These are phyloP conservation scores for Semnornis frantzii DNA, from an alignment of 2,113 vertebrate genomes.

Conservation along the genomic window DNA sequence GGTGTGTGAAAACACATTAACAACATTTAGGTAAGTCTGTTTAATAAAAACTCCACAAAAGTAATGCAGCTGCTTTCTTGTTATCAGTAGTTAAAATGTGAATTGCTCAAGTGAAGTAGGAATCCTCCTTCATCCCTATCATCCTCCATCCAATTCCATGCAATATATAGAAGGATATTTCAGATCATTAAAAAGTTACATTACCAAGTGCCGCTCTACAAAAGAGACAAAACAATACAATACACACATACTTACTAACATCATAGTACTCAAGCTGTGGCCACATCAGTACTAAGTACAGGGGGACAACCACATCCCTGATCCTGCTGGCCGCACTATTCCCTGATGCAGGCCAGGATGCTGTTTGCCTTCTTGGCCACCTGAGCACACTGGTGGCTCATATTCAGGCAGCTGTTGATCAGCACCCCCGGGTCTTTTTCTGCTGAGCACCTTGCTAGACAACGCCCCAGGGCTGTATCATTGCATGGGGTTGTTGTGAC, in stretches of 20 bases:
- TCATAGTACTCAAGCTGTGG: too few relatives aligned
- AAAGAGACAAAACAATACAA: not conserved
- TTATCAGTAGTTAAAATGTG: not conserved
- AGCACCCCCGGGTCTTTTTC: too few relatives aligned
- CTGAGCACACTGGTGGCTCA: too few relatives aligned
- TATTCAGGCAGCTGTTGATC: too few relatives aligned
- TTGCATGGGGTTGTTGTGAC: too few relatives aligned
- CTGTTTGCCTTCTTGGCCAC: too few relatives aligned
- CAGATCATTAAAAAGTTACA: not conserved
- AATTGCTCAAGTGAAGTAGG: not conserved
- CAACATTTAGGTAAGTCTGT: not conserved
- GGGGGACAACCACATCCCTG: too few relatives aligned
- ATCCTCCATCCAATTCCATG: not conserved
- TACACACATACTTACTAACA: not conserved
- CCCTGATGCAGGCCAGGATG: too few relatives aligned
- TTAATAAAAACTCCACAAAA: not conserved
- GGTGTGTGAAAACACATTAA: not conserved
- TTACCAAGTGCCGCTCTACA: not conserved
- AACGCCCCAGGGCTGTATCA: too few relatives aligned
- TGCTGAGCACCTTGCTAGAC: too few relatives aligned
- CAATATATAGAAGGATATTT: not conserved
- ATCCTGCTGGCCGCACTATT: too few relatives aligned
- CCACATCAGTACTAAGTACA: too few relatives aligned
- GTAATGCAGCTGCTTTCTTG: not conserved
- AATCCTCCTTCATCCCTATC: not conserved